These are phyloP conservation scores for Hyposoter dolosus DNA, from an alignment of 2,888 invertebrate species.

Conservation along the genomic window DNA sequence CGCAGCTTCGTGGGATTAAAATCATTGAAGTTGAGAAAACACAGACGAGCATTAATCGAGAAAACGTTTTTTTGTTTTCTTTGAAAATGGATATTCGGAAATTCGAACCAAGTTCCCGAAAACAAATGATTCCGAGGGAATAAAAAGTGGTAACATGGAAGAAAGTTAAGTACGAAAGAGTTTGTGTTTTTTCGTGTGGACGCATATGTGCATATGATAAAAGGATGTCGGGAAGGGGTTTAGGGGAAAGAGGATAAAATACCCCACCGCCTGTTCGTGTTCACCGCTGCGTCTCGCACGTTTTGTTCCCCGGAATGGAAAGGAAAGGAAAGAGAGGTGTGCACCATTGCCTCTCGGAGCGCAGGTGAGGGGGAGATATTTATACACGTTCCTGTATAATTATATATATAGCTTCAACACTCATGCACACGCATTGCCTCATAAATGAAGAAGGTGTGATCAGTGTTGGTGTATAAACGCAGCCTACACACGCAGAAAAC, in stretches of 20 bases:
- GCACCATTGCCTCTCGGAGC: conserved; percentile 66
- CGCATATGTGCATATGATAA: conserved; percentile 1
- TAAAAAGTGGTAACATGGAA: not conserved
- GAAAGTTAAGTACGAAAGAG: not conserved
- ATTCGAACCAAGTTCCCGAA: not conserved
- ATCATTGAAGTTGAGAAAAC: not conserved
- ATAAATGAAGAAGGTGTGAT: conserved; percentile 10
- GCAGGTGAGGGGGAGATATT: conserved; percentile 27
- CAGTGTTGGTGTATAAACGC: conserved; percentile 27
- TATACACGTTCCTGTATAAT: not conserved
- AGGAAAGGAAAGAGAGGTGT: conserved; percentile 79
- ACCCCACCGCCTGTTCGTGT: conserved; percentile 57
- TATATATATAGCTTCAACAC: not conserved
- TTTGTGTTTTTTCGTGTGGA: not conserved
- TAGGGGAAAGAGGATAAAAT: conserved; percentile 11
- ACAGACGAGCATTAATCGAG: not conserved
- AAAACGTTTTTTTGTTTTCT: not conserved
- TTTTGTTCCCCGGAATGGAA: conserved; percentile 74
- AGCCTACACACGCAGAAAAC: conserved; percentile 52
- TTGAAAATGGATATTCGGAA: not conserved
- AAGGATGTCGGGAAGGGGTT: conserved; percentile 42
- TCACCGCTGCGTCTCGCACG: conserved; percentile 67
- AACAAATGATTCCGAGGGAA: not conserved
- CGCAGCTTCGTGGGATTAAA: not conserved
- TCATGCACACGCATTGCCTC: not conserved